A percentile compares a stretch with the other conserved stretches of the same genome.
Conservation (phyloP, 2,113 vertebrate genomes). For the Salvelinus sp. region DNA sequence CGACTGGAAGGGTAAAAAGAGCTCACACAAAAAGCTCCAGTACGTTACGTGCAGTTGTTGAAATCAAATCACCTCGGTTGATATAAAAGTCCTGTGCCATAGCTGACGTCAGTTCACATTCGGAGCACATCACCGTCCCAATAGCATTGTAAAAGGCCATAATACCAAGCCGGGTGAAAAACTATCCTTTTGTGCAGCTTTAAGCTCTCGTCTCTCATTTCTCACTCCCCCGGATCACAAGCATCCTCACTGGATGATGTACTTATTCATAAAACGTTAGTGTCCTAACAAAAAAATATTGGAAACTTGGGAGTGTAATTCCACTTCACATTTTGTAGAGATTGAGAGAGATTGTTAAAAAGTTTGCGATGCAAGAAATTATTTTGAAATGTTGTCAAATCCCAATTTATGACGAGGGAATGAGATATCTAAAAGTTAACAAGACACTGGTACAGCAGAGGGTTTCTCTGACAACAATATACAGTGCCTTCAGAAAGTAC, state of each 20-base stretch:
- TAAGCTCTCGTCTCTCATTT: not conserved
- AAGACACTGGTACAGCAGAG: too few relatives aligned
- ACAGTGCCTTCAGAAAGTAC: too few relatives aligned
- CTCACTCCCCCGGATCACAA: not conserved
- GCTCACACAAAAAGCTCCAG: not conserved
- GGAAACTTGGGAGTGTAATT: not conserved
- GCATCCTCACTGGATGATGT: not conserved
- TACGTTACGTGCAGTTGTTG: not conserved
- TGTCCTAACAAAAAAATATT: not conserved
- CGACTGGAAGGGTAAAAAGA: conserved; percentile 17
- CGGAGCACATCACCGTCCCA: not conserved
- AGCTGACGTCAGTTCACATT: conserved; percentile 1
- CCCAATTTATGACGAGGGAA: too few relatives aligned
- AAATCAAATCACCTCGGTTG: not conserved
- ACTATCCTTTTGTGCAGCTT: not conserved
- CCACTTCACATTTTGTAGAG: conserved; percentile 5
- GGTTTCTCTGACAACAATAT: too few relatives aligned
- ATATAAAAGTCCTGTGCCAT: not conserved
- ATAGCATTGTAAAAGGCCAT: not conserved
- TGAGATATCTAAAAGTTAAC: too few relatives aligned
- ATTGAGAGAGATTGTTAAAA: conserved; percentile 3
- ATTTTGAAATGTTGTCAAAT: conserved; percentile 14
- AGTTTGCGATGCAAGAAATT: not conserved
- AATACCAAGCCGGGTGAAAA: not conserved
- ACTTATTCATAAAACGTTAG: not conserved